A percentile compares a stretch with the other conserved stretches of the same genome.
phyloP scores from a whole-genome alignment of 2,888 invertebrate species.

The Agelastica alni region DNA sequence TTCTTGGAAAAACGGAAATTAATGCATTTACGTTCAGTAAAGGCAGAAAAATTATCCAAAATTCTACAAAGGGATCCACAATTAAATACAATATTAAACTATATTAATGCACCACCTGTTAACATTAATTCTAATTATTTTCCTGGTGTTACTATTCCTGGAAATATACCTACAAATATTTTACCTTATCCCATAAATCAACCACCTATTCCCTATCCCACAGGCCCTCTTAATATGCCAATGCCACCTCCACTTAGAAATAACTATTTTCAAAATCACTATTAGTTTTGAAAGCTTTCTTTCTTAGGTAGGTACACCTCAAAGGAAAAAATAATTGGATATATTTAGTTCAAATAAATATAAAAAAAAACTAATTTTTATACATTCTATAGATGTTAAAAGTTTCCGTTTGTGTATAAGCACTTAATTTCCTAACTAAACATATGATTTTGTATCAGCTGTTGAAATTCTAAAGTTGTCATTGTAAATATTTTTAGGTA shows the following conservation, averaged over 20 bases:
- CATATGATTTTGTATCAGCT: no score
- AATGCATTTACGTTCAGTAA: conserved; percentile 84
- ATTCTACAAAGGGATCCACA: conserved; percentile 59
- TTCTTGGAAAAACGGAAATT: conserved; percentile 76
- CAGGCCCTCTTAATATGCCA: conserved; percentile 77
- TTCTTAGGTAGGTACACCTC: no score
- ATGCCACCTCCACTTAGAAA: conserved; percentile 58
- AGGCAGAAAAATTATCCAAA: conserved; percentile 91
- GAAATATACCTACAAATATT: conserved; percentile 39
- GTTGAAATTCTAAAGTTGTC: no score
- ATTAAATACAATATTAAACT: conserved; percentile 49
- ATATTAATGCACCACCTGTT: conserved; percentile 53
- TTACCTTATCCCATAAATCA: conserved; percentile 44
- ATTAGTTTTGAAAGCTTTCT: no score
- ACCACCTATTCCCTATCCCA: conserved; percentile 65
- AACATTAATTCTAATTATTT: conserved; percentile 57
- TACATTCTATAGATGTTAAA: no score
- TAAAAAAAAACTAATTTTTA: conserved; percentile 2
- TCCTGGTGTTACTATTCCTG: conserved; percentile 45
- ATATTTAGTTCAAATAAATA: background rate
- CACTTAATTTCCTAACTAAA: no score
- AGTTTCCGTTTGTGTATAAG: no score
- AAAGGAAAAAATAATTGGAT: no score
- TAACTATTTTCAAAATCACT: conserved; percentile 52
- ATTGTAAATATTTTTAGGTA: no score